Evolutionary conservation across 2,888 invertebrate species (phyloP), one percentile per base, ranked within the genome.

Genomic region (Tipula helvola): DNA sequence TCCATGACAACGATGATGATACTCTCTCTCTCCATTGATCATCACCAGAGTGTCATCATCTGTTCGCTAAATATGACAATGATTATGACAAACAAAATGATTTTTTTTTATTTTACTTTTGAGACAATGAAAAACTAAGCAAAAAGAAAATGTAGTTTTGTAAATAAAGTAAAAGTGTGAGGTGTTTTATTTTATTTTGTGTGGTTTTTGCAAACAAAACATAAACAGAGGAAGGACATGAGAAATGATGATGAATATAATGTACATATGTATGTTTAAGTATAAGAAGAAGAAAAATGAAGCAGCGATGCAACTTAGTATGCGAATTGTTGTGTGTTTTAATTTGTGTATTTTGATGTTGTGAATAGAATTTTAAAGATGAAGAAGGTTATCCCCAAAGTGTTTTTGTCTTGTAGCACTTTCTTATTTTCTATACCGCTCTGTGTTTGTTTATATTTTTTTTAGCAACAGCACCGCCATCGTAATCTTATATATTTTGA

Each of bases 291-390:
- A 71, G 71, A 71, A 7, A 42, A 44, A 71, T 71, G 28, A 71
- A 28, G 52, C 52, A 52, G 10, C 28, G 71, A 71, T 28, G 10
- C 28, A 85, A 85, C 42, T 85, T 85, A 85, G 44, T 85, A 85
- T 85, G 85, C 85, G 85, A 44, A 85, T 85, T 42, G 85, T 85
- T 28, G 85, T 85, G 85, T 85, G 44, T 44, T 85, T 18, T 39
- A 84, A 41, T 84, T 84, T 84, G 84, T 84, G 84, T 84, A 84
- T 84, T 39, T 84, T 84, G 84, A 39, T 84, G 84, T 84, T 84
- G 39, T 41, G 84, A 39, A 84, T 84, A 84, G 84, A 84, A 84
- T 84, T 84, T 84, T 16, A 39, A 84, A 84, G 12, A 28, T 28
- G 28, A 71, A 28, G 39, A 84, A 84, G 84, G 13, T 39, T 84